Evolutionary conservation across 2,888 invertebrate species (phyloP), one percentile per base, ranked within the genome.

Genomic region (Stenurella melanura): DNA sequence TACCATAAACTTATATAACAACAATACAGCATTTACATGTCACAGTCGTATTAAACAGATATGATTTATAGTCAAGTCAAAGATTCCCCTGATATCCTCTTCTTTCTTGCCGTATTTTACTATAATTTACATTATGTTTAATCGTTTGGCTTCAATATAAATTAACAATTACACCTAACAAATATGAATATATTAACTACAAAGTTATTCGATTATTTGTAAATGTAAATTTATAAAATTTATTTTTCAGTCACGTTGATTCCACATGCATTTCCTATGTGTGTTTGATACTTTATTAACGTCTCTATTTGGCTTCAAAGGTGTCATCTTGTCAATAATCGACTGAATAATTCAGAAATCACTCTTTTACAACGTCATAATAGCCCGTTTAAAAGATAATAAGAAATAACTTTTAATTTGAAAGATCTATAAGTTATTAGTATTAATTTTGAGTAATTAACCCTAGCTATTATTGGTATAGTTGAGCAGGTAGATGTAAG

Each of bases 1-100:
- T 85, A 84, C 79, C 85, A 85, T 85, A 85, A 84, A 80, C 84
- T 85, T 84, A 85, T 82, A 81, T 84, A 85, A 85, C 81, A 84
- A 85, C 86, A 86, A 86, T 86, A 81, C 78, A 78, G 83, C 84
- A 86, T 86, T 86, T 86, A 86, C 80, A 83, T 86, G 85, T 86
- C 84, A 80, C 61, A 78, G 78, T 77, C 80, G 78, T 77, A 82
- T 79, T 73, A 70, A 70, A 60, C n/a, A 58, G 10, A 76, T 83
- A 85, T 86, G 84, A 86, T 85, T 86, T 85, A 86, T 86, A 78
- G 80, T 77, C 78, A 67, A 80, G 77, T 81, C 78, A 74, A 83
- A 82, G 82, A 84, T 83, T 82, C 81, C n/a, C 75, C 50, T 74
- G 81, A 82, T 80, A 83, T 77, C 63, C 71, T 77, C 77, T 80